Base-by-base conservation (phyloP, 2,888 invertebrate species). In the Ptilodon capucinus region DNA sequence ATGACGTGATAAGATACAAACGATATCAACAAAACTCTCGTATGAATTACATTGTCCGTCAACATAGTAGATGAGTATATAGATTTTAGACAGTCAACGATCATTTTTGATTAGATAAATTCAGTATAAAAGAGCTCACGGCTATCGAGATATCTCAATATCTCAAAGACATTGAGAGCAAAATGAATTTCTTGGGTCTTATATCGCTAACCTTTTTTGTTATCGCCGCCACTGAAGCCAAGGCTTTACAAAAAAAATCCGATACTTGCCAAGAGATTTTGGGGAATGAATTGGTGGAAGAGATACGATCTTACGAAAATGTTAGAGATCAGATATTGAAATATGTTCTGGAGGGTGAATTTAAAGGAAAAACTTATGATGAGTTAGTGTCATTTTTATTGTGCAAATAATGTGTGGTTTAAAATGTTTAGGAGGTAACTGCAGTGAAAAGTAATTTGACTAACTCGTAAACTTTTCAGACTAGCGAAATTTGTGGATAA, bases 301-400 rank as follows among this genome's bases (percentile, higher is more conserved):
- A 95, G 80, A 95, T 95, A 59, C 81, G 86, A 32, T 82, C 91
- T 17, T 94, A 94, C 66, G 76, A 86, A 65, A 70, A 79, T 39
- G 72, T 89, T 9, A 92, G 90, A 17, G 76, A 92, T 46, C 68
- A 75, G 54, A 94, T 94, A 63, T 71, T 93, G 28, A 68, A 86
- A 51, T 88, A 90, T 55, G 88, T 93, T 19, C 61, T 84, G 7
- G 74, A 86, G 50, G 93, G 93, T 4, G 81, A 86, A 4, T 93
- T 92, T 57, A 92, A 92, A 71, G 91, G 92, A 8, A 86, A 84
- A 72, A 93, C 93, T 0, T 94, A 92, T 76, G 71, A 91, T 21
- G 92, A 90, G 91, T 91, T 64, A 84, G 84, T 83, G 42, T 21
- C 16, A 39, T 6, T 40, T 13, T 8, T 18, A 36, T 36, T 28